Evolutionary conservation across 2,797 vertebrate genomes (phyloP).

Genomic region (Poeciliopsis presidionis): DNA sequence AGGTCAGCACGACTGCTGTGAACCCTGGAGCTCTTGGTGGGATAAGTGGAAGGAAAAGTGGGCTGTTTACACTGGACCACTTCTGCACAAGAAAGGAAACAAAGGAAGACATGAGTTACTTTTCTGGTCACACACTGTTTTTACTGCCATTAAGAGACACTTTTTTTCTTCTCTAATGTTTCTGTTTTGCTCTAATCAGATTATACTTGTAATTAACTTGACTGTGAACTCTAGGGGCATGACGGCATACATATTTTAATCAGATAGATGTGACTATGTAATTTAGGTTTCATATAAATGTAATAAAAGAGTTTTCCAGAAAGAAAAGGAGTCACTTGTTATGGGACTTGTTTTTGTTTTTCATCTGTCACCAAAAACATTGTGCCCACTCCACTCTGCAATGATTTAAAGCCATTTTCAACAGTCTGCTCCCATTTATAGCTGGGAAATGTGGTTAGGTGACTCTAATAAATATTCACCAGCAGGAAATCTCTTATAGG

Average conservation of each 20-base stretch:
- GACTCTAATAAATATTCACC: not conserved
- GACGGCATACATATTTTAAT: not conserved
- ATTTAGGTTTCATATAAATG: not conserved
- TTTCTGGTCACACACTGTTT: not conserved
- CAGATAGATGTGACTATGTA: not conserved
- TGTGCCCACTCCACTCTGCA: not conserved
- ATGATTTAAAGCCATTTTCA: not conserved
- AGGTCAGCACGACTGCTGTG: conserved; percentile 96
- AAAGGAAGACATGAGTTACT: conserved; percentile 5
- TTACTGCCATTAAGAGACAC: not conserved
- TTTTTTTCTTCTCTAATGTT: conserved; percentile 4
- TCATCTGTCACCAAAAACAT: not conserved
- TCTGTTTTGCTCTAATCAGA: conserved; percentile 60
- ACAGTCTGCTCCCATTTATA: not conserved
- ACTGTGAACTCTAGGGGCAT: conserved; percentile 44
- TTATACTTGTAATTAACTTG: conserved; percentile 37
- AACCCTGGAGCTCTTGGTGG: conserved; percentile 96
- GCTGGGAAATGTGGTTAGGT: not conserved
- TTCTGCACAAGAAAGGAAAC: conserved; percentile 78
- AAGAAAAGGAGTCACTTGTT: not conserved
- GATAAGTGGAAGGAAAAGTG: conserved; percentile 95
- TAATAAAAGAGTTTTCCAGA: not conserved
- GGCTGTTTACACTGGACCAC: conserved; percentile 96
- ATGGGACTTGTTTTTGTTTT: not conserved
- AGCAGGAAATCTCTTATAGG: not conserved